Percentiles rank a stretch among this genome's conserved stretches.
Conservation (phyloP, 2,113 vertebrate species). For the Vanacampus margaritifer region DNA sequence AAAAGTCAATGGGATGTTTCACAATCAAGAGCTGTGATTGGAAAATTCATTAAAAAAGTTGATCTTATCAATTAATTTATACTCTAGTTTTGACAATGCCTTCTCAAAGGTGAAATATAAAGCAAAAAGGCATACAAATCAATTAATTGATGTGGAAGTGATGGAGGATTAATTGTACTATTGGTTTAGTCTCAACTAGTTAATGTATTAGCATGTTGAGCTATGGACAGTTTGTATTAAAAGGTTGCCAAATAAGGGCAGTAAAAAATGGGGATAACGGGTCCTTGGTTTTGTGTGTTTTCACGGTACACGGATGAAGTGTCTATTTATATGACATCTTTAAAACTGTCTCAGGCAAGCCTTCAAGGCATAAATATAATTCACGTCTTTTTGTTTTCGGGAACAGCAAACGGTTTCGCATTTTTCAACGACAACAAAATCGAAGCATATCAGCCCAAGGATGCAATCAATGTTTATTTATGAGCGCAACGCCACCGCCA, state of each 20-base stretch:
- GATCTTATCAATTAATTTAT: background rate
- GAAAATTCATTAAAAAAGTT: background rate
- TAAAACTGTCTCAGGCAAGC: conserved; percentile 11
- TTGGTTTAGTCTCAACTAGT: background rate
- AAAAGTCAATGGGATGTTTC: background rate
- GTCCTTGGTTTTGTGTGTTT: background rate
- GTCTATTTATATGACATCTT: background rate
- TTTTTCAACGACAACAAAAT: conserved; percentile 49
- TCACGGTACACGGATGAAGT: background rate
- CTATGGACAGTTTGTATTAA: background rate
- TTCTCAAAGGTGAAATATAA: background rate
- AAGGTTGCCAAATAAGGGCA: background rate
- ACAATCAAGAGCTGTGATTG: background rate
- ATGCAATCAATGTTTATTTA: conserved; percentile 64
- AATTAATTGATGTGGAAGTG: background rate
- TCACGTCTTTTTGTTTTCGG: conserved; percentile 22
- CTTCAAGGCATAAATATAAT: conserved; percentile 33
- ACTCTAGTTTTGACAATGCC: background rate
- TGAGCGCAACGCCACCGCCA: conserved; percentile 41
- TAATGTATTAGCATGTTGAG: too few species aligned
- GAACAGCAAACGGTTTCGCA: conserved; percentile 19
- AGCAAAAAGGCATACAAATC: background rate
- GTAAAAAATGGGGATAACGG: background rate
- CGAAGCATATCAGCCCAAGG: conserved; percentile 41
- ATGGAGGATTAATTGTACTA: background rate